Conservation (phyloP, 2,797 vertebrate species). For the Betta splendens region DNA sequence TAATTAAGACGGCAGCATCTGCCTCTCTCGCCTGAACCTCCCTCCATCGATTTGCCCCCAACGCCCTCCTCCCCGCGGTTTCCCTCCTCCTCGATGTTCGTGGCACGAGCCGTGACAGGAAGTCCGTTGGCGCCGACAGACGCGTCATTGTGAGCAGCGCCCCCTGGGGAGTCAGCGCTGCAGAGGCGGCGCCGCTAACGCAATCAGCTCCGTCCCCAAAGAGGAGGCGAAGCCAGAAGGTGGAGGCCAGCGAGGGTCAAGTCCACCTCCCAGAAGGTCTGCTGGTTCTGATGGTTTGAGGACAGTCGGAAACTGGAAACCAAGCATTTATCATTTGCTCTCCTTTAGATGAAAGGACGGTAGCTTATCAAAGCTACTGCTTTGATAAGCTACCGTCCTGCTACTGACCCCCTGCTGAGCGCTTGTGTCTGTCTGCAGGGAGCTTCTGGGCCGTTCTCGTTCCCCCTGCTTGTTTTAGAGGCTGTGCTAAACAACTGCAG, state of each 20-base stretch:
- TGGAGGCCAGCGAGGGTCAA: slow-evolving; percentile 59
- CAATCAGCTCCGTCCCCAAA: slow-evolving; percentile 63
- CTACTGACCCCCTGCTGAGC: too few species aligned
- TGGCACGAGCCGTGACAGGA: slow-evolving; percentile 33
- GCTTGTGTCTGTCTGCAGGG: too few species aligned
- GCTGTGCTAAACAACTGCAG: too few species aligned
- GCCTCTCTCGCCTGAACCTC: slow-evolving; percentile 77
- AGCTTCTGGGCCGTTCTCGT: too few species aligned
- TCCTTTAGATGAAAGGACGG: too few species aligned
- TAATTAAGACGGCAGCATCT: slow-evolving; percentile 81
- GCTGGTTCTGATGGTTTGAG: slow-evolving; percentile 3
- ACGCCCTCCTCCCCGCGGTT: slow-evolving; percentile 50
- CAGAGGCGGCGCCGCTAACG: slow-evolving; percentile 52
- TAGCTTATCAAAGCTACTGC: too few species aligned
- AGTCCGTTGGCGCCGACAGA: slow-evolving; percentile 46
- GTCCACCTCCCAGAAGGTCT: slow-evolving; percentile 55
- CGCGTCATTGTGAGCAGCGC: slow-evolving; percentile 52
- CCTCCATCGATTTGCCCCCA: slow-evolving; percentile 60
- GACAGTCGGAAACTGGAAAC: too few species aligned
- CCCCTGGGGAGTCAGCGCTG: slow-evolving; percentile 38
- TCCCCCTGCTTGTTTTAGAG: too few species aligned
- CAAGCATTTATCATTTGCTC: too few species aligned
- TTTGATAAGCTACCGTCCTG: too few species aligned
- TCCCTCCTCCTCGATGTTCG: slow-evolving; percentile 49
- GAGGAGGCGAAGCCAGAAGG: slow-evolving; percentile 34